phyloP scores from a whole-genome alignment of 2,113 vertebrate genomes.

The Ginglymostoma cirratum region DNA sequence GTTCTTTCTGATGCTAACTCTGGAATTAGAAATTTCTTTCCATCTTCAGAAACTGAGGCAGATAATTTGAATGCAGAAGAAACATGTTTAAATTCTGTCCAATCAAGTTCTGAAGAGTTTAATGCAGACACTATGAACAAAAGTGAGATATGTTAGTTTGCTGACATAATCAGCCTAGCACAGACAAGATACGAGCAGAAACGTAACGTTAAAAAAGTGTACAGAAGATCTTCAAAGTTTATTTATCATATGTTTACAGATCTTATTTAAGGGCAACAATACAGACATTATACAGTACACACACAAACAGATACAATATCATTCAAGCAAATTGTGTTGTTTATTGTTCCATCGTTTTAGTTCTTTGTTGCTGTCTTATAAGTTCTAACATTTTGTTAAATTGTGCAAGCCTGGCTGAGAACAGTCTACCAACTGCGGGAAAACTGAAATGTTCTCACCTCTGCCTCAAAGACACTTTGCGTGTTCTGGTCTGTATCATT shows the following conservation, averaged over 20 bases:
- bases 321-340: background rate
- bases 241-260: background rate
- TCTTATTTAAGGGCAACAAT: background rate
- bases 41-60: background rate
- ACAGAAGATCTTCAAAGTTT: background rate
- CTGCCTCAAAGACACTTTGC: background rate
- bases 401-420: background rate
- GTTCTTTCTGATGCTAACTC: background rate
- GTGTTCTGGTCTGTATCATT: background rate
- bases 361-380: background rate
- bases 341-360: background rate
- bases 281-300: background rate
- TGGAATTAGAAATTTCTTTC: background rate
- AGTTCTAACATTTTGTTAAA: background rate
- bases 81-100: background rate
- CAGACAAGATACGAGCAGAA: background rate
- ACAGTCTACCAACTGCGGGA: background rate
- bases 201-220: background rate
- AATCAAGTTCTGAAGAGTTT: background rate
- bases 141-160: background rate
- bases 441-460: background rate
- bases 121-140: background rate
- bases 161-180: background rate
- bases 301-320: background rate
- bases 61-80: background rate